phyloP scores from a whole-genome alignment of 2,888 invertebrate genomes.

The Ichneumoninae sp. region DNA sequence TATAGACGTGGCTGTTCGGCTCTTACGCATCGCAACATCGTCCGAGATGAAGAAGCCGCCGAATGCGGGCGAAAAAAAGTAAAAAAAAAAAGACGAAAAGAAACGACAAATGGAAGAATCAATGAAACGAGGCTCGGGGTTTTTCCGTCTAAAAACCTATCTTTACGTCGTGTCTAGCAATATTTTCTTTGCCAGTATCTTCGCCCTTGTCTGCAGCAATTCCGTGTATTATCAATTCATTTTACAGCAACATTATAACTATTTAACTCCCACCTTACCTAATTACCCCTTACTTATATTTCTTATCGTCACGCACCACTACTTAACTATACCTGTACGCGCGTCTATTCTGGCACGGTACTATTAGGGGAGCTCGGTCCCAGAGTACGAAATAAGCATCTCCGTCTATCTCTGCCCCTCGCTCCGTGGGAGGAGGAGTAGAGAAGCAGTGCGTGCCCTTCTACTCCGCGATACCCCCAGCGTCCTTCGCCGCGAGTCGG shows the following conservation, averaged over 20 bases:
- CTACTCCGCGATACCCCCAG: constrained; percentile 77
- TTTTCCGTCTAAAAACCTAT: constrained; percentile 18
- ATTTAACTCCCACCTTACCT: no score
- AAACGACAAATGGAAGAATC: constrained; percentile 14
- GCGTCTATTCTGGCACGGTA: background rate
- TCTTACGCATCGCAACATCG: constrained; percentile 12
- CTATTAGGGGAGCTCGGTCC: background rate
- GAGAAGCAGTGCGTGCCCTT: constrained; percentile 19
- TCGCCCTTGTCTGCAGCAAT: no score
- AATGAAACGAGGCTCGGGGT: constrained; percentile 37
- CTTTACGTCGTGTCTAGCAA: no score
- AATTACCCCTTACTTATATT: no score
- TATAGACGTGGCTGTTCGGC: constrained; percentile 11
- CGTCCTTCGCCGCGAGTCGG: constrained; percentile 70
- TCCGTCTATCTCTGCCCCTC: background rate
- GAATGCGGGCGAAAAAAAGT: constrained; percentile 4
- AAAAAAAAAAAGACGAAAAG: constrained; percentile 1
- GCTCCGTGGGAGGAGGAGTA: background rate
- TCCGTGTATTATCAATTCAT: no score
- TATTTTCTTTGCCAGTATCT: no score
- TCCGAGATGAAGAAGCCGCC: constrained; percentile 7
- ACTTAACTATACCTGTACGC: no score
- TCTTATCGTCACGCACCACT: no score
- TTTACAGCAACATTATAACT: no score
- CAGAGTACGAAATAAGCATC: background rate